These are phyloP conservation scores for Nomada ruficornis DNA, from an alignment of 2,888 invertebrate genomes.

Conservation along the genomic window DNA sequence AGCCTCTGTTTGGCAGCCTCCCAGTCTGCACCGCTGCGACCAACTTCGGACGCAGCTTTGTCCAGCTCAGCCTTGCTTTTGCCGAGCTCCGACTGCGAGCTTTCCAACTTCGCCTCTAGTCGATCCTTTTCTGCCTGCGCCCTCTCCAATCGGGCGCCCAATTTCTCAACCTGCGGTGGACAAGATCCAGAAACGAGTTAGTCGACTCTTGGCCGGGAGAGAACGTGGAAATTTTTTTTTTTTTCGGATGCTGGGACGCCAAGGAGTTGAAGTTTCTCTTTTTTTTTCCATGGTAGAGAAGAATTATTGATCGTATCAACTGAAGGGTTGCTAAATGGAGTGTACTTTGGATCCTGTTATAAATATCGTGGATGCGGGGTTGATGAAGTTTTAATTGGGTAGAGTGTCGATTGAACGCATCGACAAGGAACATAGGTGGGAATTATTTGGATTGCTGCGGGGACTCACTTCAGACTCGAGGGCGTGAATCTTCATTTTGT, in stretches of 20 bases:
- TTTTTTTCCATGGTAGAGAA: not conserved
- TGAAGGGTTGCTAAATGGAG: not conserved
- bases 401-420: not conserved
- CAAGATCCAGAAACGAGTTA: not conserved
- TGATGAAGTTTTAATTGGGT: not conserved
- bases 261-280: not conserved
- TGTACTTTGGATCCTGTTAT: not conserved
- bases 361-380: not conserved
- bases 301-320: slow-evolving; percentile 16
- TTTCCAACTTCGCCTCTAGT: slow-evolving; percentile 95
- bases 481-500: slow-evolving; percentile 96
- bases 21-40: slow-evolving; percentile 95
- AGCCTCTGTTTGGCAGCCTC: slow-evolving; percentile 93
- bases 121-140: slow-evolving; percentile 96
- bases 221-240: not conserved
- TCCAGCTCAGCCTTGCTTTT: slow-evolving; percentile 97
- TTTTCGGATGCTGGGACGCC: not conserved
- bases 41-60: slow-evolving; percentile 95
- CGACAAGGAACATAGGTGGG: not conserved
- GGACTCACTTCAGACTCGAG: slow-evolving; percentile 90
- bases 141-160: slow-evolving; percentile 93
- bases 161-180: slow-evolving; percentile 89
- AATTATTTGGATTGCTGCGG: not conserved
- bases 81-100: slow-evolving; percentile 96
- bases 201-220: not conserved